Evolutionary conservation across 2,888 invertebrate genomes (phyloP).

Genomic region (Drosophila borborema): DNA sequence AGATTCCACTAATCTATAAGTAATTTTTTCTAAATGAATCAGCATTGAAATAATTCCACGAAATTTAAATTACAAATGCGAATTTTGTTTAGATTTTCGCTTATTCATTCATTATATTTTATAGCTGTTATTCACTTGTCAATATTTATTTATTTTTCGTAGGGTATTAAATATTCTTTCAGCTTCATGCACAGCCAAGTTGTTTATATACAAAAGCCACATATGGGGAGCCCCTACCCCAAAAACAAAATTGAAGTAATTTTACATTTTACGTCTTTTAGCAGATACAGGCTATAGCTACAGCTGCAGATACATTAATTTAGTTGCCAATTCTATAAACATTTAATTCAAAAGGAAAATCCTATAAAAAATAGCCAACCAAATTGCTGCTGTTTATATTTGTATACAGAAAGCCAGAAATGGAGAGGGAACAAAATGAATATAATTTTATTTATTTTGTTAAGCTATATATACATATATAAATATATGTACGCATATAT

Average conservation of each 20-base stretch:
- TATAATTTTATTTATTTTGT: conserved; percentile 48
- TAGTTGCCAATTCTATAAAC: conserved; percentile 66
- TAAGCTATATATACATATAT: conserved; percentile 45
- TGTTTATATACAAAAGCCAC: conserved; percentile 49
- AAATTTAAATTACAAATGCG: neutral
- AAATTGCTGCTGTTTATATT: conserved; percentile 62
- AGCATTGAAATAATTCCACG: neutral
- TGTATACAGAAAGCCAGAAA: conserved; percentile 12
- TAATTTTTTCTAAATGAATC: neutral
- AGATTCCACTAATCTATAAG: neutral
- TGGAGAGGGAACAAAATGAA: neutral
- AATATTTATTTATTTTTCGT: neutral
- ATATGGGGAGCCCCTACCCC: conserved; percentile 27
- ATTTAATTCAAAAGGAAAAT: conserved; percentile 63
- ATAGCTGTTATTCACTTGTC: neutral
- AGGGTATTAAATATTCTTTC: conserved; percentile 18
- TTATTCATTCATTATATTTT: neutral
- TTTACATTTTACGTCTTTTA: conserved; percentile 58
- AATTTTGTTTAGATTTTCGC: neutral
- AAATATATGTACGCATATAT: conserved; percentile 25
- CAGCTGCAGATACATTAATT: conserved; percentile 39
- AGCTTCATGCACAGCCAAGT: neutral
- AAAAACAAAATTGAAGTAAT: conserved; percentile 44
- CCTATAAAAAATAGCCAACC: conserved; percentile 42
- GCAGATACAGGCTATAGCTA: conserved; percentile 17